These are phyloP conservation scores for Heliconius erato DNA, from an alignment of 2,888 invertebrate species.

Conservation along the genomic window DNA sequence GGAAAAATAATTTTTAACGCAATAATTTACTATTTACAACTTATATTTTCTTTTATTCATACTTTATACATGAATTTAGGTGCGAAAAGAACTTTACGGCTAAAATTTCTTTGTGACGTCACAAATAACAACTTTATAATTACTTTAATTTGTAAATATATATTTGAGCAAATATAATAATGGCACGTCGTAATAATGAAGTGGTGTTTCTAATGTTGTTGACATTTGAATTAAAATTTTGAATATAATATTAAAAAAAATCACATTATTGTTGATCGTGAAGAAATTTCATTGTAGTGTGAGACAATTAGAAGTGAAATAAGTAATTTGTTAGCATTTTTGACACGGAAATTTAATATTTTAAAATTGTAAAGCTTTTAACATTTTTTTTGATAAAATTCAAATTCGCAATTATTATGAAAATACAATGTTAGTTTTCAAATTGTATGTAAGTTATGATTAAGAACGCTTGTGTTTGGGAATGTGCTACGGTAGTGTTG, in stretches of 20 bases:
- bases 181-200: slow-evolving; percentile 46
- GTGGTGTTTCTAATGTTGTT: slow-evolving; percentile 21
- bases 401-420: not conserved
- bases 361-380: not conserved
- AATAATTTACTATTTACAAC: slow-evolving; percentile 67
- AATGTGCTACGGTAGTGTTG: slow-evolving; percentile 58
- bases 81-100: slow-evolving; percentile 43
- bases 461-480: slow-evolving; percentile 5
- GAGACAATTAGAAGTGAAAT: slow-evolving; percentile 2
- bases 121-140: slow-evolving; percentile 30
- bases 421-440: not conserved
- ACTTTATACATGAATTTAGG: slow-evolving; percentile 45
- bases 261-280: slow-evolving; percentile 25
- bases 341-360: not conserved
- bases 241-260: slow-evolving; percentile 11
- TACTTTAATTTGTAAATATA: slow-evolving; percentile 47
- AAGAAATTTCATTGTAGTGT: slow-evolving; percentile 16
- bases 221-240: slow-evolving; percentile 29
- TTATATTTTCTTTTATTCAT: slow-evolving; percentile 48
- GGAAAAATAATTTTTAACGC: slow-evolving; percentile 50
- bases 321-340: not conserved
- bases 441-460: slow-evolving; percentile 13
- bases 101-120: slow-evolving; percentile 26
- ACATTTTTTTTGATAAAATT: not conserved
- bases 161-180: slow-evolving; percentile 54